Evolutionary conservation across 1,140 invertebrate species (phyloP), one percentile per base, ranked within the genome.

Genomic region (Drosophila novamexicana): DNA sequence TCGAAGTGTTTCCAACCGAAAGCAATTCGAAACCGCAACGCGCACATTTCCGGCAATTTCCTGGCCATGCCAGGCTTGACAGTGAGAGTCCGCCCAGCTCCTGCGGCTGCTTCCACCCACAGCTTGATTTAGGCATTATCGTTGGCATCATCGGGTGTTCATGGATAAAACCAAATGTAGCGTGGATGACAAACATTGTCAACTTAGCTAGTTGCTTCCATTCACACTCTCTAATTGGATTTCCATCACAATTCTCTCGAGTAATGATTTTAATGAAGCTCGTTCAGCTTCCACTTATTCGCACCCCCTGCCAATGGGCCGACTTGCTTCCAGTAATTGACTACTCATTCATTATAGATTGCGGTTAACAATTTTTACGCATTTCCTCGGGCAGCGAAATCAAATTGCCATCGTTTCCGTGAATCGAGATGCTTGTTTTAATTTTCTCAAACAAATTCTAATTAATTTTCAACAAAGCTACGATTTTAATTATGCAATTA

Each of bases 161-260:
- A 62, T 37, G 59, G 40, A 22, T 45, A 47, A 54, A 62, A 63
- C 39, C 64, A 81, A 81, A 81, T 81, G 62, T 62, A 63, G 73
- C 79, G 73, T 40, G 72, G 54, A 67, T 59, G 74, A 61, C 74
- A 81, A 81, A 81, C 67, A 81, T 53, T 63, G 61, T 68, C 58
- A 79, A 45, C 58, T 45, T n/a, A 32, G 67, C 8, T 47, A 36
- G 32, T 57, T 56, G 49, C 39, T 18, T 16, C n/a, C 16, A 65
- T 47, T 59, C 18, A 57, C 53, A 42, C 7, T 29, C 7, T 37
- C 64, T 75, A 58, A 45, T 58, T 62, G 56, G 42, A 59, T 22
- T 50, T 59, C 12, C 14, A 14, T 10, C 14, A 7, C 40, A 47
- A 40, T 9, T 32, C 40, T n/a, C 53, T 29, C 36, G 34, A 16